A percentile compares a stretch with the other conserved stretches of the same genome.
These are phyloP conservation scores for Carassius gibelio DNA, from an alignment of 2,113 vertebrate genomes.

Conservation along the genomic window DNA sequence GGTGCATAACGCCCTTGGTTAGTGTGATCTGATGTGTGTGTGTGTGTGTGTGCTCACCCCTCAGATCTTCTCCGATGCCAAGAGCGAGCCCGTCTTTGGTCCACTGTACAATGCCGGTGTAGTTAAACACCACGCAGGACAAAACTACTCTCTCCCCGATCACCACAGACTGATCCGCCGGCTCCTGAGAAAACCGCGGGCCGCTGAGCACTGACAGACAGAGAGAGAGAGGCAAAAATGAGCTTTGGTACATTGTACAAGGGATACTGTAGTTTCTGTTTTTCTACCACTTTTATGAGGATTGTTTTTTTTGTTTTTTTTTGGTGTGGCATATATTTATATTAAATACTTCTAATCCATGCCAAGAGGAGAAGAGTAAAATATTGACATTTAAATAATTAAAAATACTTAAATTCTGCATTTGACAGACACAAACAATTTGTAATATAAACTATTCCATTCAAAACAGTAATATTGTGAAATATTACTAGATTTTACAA, in stretches of 20 bases:
- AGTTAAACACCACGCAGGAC: constrained; percentile 92
- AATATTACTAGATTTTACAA: neutral
- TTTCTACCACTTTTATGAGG: neutral
- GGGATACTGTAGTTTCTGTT: neutral
- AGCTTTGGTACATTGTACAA: neutral
- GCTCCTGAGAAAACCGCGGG: constrained; percentile 90
- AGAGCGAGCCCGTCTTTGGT: constrained; percentile 94
- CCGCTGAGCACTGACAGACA: constrained; percentile 64
- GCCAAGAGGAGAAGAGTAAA: neutral
- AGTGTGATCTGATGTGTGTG: neutral
- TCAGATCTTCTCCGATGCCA: constrained; percentile 88
- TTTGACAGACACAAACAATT: neutral
- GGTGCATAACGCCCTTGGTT: neutral
- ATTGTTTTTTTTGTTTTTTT: no score
- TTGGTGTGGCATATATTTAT: neutral
- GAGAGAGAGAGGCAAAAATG: constrained; percentile 35
- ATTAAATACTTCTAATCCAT: neutral
- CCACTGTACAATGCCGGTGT: constrained; percentile 95
- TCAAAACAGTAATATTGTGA: neutral
- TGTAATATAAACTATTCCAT: neutral
- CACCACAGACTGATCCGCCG: constrained; percentile 90
- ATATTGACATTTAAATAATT: neutral
- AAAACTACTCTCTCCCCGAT: constrained; percentile 86
- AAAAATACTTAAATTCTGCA: neutral
- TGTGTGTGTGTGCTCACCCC: constrained; percentile 78